Evolutionary conservation across 2,797 vertebrate species (phyloP), one percentile per base, ranked within the genome.

Genomic region (Phoeniculus purpureus): DNA sequence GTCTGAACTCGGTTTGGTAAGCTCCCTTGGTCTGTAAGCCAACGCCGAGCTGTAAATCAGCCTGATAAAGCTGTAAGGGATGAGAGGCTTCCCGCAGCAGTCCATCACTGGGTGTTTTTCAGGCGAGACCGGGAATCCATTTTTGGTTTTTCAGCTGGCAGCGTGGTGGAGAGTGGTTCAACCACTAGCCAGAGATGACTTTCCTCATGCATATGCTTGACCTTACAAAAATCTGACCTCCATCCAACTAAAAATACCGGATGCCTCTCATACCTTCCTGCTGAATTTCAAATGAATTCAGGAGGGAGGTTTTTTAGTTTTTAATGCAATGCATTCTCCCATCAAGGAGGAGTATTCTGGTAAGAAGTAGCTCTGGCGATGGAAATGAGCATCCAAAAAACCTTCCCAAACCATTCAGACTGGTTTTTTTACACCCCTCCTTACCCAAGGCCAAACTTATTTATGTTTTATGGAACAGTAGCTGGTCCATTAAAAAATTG

Each of bases 191-290:
- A 85, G 81, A 77, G 48, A 90, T 71, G 4, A 80, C 48, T 94
- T 90, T 85, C 43, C 68, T 80, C 29, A 15, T 76, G 58, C 81
- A 23, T 82, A 6, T 77, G 72, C 61, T 77, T 91, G 92, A 92
- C 86, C 87, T 48, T 88, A 67, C 3, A 81, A 91, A 92, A 90
- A 71, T 80, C 27, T 85, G 78, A 80, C 81, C 43, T 84, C 81
- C 62, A 47, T 95, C 86, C 86, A 86, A 70, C 90, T 95, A 87
- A 93, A 94, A 93, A 89, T 95, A 91, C 81, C 93, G 88, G 68
- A 94, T 93, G 81, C 89, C 93, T 27, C 55, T 92, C 94, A 86
- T 94, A 86, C 72, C 78, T 91, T 86, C 48, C 75, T 88, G 65
- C 74, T 94, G 58, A 58, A 85, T 90, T 96, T 91, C 78, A 52